A percentile compares a stretch with the other conserved stretches of the same genome.
Conservation (phyloP, 1,140 invertebrate genomes). For the Neodiprion lecontei region DNA sequence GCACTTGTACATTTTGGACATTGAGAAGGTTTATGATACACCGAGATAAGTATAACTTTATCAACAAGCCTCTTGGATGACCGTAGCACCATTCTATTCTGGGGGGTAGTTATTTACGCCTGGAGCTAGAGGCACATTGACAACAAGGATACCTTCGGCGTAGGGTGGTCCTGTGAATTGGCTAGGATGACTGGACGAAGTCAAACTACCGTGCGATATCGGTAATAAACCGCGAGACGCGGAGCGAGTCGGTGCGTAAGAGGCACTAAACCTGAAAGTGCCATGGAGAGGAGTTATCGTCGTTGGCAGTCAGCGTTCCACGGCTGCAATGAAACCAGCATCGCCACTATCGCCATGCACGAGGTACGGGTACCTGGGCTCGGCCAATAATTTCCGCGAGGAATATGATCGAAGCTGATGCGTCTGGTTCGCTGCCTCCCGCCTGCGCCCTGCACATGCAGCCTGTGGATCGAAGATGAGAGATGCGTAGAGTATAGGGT, state of each 20-base stretch:
- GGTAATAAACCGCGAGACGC: background rate
- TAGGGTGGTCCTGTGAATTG: no score
- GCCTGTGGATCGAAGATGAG: constrained; percentile 44
- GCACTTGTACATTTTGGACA: no score
- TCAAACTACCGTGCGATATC: constrained; percentile 7
- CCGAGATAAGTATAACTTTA: no score
- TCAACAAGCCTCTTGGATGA: no score
- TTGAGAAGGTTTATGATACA: no score
- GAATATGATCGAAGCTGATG: constrained; percentile 50
- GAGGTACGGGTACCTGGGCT: constrained; percentile 20
- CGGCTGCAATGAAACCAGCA: constrained; percentile 11
- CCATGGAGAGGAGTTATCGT: background rate
- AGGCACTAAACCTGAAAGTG: constrained; percentile 1
- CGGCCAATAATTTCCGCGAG: constrained; percentile 45
- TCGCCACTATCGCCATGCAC: constrained; percentile 36
- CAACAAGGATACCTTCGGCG: no score
- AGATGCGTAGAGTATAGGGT: constrained; percentile 29
- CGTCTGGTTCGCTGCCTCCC: constrained; percentile 32
- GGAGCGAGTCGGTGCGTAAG: background rate
- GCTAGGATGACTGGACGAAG: no score
- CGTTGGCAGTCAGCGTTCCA: background rate
- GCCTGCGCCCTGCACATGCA: constrained; percentile 33
- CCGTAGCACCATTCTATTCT: no score
- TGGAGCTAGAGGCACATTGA: no score
- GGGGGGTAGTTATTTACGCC: no score